These are phyloP conservation scores for Zoanthus gigantus DNA, from an alignment of 92 coral and sea anemone genomes.

Conservation along the genomic window DNA sequence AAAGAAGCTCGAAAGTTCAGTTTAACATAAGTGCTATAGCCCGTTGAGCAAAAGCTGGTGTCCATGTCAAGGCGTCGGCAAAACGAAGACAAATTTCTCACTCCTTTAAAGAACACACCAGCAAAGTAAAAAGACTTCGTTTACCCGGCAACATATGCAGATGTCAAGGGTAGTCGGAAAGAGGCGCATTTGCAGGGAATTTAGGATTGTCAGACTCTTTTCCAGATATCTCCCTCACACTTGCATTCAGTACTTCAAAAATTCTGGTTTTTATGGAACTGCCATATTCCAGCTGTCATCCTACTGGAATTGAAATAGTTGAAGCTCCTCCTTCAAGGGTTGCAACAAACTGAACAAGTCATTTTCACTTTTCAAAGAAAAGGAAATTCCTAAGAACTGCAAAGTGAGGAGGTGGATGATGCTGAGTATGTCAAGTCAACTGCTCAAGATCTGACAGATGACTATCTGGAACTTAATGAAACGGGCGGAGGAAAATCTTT, in stretches of 20 bases:
- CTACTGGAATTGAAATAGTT: conserved; percentile 24
- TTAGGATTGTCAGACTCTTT: conserved; percentile 53
- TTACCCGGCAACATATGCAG: conserved; percentile 40
- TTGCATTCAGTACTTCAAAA: conserved; percentile 32
- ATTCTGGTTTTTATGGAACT: conserved; percentile 14
- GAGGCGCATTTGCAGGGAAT: conserved; percentile 50
- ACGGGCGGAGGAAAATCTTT: not conserved
- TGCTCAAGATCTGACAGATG: conserved; percentile 3
- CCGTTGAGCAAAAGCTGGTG: conserved; percentile 55
- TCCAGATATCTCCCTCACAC: conserved; percentile 50
- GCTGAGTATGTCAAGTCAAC: not conserved
- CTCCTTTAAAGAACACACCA: conserved; percentile 30
- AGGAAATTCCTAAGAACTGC: not conserved
- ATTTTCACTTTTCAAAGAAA: not conserved
- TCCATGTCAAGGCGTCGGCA: conserved; percentile 48
- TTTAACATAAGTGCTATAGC: conserved; percentile 61
- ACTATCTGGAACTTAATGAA: conserved; percentile 8
- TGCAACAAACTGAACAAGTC: conserved; percentile 39
- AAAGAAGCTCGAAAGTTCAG: conserved; percentile 57
- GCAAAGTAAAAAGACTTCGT: not conserved
- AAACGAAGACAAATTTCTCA: conserved; percentile 55
- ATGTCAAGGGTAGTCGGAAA: conserved; percentile 39
- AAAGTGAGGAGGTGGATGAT: conserved; percentile 23
- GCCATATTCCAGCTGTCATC: conserved; percentile 33
- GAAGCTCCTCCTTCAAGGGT: conserved; percentile 14